Base-by-base conservation (phyloP, 2,797 vertebrate species). In the Chelonia mydas region DNA sequence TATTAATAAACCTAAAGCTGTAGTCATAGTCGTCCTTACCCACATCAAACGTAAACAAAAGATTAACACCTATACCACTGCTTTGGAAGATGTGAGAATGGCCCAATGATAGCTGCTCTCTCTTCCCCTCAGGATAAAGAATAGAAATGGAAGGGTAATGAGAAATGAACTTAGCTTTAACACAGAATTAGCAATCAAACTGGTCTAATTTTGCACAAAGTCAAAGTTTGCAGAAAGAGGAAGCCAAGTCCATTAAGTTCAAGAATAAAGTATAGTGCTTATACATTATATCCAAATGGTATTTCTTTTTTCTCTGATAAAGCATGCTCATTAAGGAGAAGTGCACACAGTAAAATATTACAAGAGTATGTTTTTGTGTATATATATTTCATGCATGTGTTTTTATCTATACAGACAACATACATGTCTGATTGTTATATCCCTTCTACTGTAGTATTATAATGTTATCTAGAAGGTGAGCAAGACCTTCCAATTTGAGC, bases 11-110 rank as follows among this genome's bases (percentile, higher is more conserved):
- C 89, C 91, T 89, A 7, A 84, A 90, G 92, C 97, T 97, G 96
- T 87, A 96, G 97, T 92, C 96, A 2, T 88, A 95, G 95, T 86
- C 96, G 54, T 97, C 97, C 80, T 97, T 97, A 98, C 94, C 97
- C 97, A 98, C 98, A 97, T 98, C 98, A 98, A 98, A 98, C 98
- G 55, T 95, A 98, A 98, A 97, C 87, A 91, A 80, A 88, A 98
- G 98, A 97, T 98, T 98, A 98, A 98, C 98, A 98, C 98, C 98
- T 98, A 95, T 95, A 87, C 87, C 97, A 55, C 96, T 96, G 87
- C 97, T 94, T 96, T 97, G 97, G 97, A 98, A 97, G 97, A 97
- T 96, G 97, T 98, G 98, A 98, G 98, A 98, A 97, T 94, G 96
- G 96, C 97, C 97, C 96, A 95, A 96, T 96, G 96, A 96, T 95